Conservation (phyloP, 2,797 vertebrate species). For the Sebastes diploproa region DNA sequence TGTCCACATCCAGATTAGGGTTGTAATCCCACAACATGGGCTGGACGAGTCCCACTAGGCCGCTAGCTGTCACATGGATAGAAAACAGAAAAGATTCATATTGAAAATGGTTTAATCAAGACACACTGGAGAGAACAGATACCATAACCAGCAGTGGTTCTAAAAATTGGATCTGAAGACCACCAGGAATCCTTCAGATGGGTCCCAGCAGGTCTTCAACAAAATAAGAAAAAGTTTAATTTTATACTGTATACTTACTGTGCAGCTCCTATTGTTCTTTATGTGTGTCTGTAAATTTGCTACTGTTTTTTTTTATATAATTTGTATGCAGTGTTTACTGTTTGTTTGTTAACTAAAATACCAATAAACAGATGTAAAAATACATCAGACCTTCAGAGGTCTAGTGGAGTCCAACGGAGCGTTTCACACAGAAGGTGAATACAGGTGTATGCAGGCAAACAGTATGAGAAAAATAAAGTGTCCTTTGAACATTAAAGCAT, state of each 20-base stretch:
- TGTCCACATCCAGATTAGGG: constrained; percentile 85
- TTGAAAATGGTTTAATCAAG: background rate
- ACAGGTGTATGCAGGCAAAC: no score
- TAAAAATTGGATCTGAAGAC: background rate
- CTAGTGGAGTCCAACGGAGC: no score
- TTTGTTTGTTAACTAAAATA: background rate
- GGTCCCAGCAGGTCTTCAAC: background rate
- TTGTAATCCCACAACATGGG: constrained; percentile 96
- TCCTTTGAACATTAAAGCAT: no score
- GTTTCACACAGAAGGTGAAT: no score
- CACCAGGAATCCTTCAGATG: background rate
- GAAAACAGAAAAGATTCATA: background rate
- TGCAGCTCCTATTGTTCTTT: no score
- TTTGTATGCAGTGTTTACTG: background rate
- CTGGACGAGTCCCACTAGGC: constrained; percentile 88
- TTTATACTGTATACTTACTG: no score
- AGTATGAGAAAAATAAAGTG: no score
- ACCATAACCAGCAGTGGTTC: background rate
- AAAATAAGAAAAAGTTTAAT: background rate
- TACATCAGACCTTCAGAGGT: no score
- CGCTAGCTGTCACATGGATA: constrained; percentile 80
- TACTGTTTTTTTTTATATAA: no score
- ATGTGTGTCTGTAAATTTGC: no score
- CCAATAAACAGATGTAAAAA: background rate
- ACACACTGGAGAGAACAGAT: background rate